Percentiles rank a stretch among this genome's conserved stretches.
These are phyloP conservation scores for Choloepus didactylus DNA, from an alignment of 2,797 vertebrate genomes.

Conservation along the genomic window DNA sequence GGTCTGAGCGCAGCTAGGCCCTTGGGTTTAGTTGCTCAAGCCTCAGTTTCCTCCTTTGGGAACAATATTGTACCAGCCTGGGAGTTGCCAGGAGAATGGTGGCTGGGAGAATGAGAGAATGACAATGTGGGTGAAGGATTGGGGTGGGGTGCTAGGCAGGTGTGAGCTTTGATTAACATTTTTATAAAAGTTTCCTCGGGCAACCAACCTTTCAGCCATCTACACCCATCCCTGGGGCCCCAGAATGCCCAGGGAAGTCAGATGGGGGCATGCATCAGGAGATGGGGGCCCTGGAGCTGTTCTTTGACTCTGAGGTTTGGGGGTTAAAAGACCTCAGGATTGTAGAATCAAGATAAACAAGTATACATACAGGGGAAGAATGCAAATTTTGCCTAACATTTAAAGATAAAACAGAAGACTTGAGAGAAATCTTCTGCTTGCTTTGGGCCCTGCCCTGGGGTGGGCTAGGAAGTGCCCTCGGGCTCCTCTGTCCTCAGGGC, in stretches of 20 bases:
- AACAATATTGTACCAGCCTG: fast-evolving
- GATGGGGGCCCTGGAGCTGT: neutral
- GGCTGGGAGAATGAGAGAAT: neutral
- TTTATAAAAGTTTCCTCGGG: neutral
- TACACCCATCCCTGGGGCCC: too few relatives aligned
- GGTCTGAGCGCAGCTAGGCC: neutral
- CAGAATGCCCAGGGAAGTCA: neutral
- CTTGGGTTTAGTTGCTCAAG: neutral
- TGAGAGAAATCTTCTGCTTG: slow-evolving; percentile 53
- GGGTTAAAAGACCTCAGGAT: neutral
- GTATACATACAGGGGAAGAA: neutral
- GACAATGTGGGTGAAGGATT: neutral
- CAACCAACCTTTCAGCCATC: neutral
- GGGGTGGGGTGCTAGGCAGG: neutral
- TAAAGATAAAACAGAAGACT: slow-evolving; percentile 72
- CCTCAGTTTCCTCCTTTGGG: neutral
- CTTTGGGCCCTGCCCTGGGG: slow-evolving; percentile 29
- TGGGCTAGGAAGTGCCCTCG: neutral
- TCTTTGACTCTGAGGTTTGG: neutral
- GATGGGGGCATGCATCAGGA: neutral
- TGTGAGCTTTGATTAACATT: neutral
- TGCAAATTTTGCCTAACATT: slow-evolving; percentile 59
- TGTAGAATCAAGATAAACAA: slow-evolving; percentile 53
- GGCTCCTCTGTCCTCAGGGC: neutral
- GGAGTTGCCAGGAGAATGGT: neutral